phyloP scores from a whole-genome alignment of 2,797 vertebrate species.

The Acridotheres tristis region DNA sequence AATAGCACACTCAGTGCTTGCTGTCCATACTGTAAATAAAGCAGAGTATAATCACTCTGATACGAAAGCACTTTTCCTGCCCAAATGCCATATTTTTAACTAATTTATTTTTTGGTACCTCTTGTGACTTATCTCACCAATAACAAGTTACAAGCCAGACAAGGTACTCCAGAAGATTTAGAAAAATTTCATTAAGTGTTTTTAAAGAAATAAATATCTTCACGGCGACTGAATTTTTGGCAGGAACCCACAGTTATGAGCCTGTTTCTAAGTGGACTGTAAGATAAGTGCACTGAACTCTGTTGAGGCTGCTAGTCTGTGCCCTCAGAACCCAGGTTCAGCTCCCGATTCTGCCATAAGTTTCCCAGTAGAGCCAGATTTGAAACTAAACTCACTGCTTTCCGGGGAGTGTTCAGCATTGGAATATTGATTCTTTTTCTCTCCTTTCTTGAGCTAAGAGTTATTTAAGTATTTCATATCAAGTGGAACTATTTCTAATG shows the following conservation, averaged over 20 bases:
- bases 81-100: neutral
- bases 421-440: neutral
- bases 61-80: neutral
- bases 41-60: neutral
- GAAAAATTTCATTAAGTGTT: neutral
- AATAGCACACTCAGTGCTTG: neutral
- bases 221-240: neutral
- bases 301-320: neutral
- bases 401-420: neutral
- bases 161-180: neutral
- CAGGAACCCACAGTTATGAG: neutral
- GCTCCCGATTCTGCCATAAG: neutral
- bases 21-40: slow-evolving; percentile 17
- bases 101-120: neutral
- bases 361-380: neutral
- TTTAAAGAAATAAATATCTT: neutral
- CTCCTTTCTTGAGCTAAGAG: neutral
- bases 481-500: slow-evolving; percentile 20
- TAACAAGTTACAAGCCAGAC: neutral
- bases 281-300: neutral
- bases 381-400: neutral
- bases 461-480: slow-evolving; percentile 14
- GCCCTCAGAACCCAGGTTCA: neutral
- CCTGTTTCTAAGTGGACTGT: neutral
- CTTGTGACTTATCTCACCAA: neutral